Evolutionary conservation across 2,888 invertebrate genomes (phyloP).

Genomic region (Arrhopalites spinosus): DNA sequence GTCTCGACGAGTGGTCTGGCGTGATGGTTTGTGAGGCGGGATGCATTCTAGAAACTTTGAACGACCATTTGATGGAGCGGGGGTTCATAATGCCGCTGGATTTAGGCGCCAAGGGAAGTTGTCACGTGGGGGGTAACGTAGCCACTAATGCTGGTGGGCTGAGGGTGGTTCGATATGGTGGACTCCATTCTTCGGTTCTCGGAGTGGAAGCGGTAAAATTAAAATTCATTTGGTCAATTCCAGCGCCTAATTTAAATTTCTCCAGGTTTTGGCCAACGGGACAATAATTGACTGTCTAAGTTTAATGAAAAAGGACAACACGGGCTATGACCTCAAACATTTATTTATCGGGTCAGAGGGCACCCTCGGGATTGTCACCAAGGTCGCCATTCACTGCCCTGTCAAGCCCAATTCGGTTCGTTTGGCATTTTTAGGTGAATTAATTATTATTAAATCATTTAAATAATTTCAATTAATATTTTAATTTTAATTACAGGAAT

Average conservation of each 20-base stretch:
- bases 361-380: constrained; percentile 90
- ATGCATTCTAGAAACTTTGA: constrained; percentile 85
- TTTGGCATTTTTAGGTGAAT: constrained; percentile 84
- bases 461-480: constrained; percentile 20
- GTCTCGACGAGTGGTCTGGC: constrained; percentile 60
- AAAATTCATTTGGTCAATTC: background rate
- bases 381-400: constrained; percentile 88
- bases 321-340: constrained; percentile 95
- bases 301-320: constrained; percentile 92
- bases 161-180: constrained; percentile 91
- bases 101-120: constrained; percentile 93
- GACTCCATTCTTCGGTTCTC: constrained; percentile 85
- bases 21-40: constrained; percentile 88
- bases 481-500: constrained; percentile 66
- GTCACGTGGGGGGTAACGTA: constrained; percentile 93
- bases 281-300: constrained; percentile 83
- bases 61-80: constrained; percentile 71
- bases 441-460: constrained; percentile 8
- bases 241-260: background rate
- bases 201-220: constrained; percentile 85
- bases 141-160: constrained; percentile 97
- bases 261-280: constrained; percentile 81
- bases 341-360: constrained; percentile 98
- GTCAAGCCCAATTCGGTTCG: constrained; percentile 79
- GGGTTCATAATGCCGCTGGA: constrained; percentile 94